Evolutionary conservation across 1,140 invertebrate genomes (phyloP).

Genomic region (Ceratosolen solmsi): DNA sequence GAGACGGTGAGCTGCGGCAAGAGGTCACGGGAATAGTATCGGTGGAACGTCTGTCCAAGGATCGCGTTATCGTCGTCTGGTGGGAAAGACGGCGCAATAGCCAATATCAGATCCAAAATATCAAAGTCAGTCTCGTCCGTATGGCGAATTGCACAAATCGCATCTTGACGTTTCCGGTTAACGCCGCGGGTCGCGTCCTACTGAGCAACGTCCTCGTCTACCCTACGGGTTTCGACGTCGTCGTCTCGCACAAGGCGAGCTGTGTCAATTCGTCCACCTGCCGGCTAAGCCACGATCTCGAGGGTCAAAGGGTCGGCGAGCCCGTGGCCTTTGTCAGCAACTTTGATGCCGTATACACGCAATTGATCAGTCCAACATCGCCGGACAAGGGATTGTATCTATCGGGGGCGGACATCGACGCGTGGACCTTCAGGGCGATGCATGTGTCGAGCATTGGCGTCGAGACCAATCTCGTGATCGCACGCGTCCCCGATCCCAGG

Average conservation of each 20-base stretch:
- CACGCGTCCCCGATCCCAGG: constrained; percentile 8
- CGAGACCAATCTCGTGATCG: constrained; percentile 15
- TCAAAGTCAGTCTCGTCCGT: constrained; percentile 16
- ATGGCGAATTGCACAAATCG: neutral
- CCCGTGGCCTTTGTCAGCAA: constrained; percentile 36
- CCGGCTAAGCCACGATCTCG: constrained; percentile 19
- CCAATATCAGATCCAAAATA: constrained; percentile 39
- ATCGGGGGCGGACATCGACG: constrained; percentile 5
- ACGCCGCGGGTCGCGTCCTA: neutral
- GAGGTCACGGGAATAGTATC: constrained; percentile 26
- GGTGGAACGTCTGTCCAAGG: constrained; percentile 14
- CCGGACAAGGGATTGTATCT: constrained; percentile 28
- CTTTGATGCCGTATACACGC: constrained; percentile 37
- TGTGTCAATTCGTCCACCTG: constrained; percentile 1
- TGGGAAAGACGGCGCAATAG: constrained; percentile 30
- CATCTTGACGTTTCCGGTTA: constrained; percentile 6
- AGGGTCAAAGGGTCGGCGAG: neutral
- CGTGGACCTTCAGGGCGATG: constrained; percentile 39
- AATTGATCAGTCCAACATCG: neutral
- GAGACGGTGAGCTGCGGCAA: neutral
- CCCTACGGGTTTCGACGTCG: constrained; percentile 9
- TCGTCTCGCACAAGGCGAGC: neutral
- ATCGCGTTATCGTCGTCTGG: constrained; percentile 17
- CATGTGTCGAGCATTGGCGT: neutral
- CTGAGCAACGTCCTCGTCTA: constrained; percentile 40